Conservation (phyloP, 2,797 vertebrate species). For the Champsocephalus esox region DNA sequence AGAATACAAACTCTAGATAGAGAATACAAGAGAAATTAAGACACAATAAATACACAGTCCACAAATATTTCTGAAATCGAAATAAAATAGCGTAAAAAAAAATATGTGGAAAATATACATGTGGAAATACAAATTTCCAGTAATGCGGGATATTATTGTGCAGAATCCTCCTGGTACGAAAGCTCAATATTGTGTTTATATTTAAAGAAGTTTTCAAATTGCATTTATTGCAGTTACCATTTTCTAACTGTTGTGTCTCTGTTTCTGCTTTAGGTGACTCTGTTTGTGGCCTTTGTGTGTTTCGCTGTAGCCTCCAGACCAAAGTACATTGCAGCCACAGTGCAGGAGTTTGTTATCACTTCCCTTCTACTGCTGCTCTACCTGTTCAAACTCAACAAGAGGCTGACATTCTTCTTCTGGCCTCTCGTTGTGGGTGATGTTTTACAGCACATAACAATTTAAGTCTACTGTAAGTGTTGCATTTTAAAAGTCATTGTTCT, state of each 20-base stretch:
- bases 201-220: neutral
- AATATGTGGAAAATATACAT: too few relatives aligned
- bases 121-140: too few relatives aligned
- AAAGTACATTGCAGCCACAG: slow-evolving; percentile 77
- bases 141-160: too few relatives aligned
- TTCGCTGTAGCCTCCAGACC: slow-evolving; percentile 71
- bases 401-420: slow-evolving; percentile 85
- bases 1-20: neutral
- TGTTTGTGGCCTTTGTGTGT: slow-evolving; percentile 73
- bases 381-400: slow-evolving; percentile 83
- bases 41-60: too few relatives aligned
- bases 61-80: too few relatives aligned
- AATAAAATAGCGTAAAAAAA: too few relatives aligned
- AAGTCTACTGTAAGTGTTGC: neutral
- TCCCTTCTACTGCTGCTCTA: slow-evolving; percentile 84
- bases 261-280: slow-evolving; percentile 71
- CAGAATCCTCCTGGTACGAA: neutral
- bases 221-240: neutral
- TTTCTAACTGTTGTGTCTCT: neutral
- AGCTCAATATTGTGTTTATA: neutral
- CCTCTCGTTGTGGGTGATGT: slow-evolving; percentile 86
- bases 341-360: slow-evolving; percentile 81
- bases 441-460: neutral
- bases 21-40: too few relatives aligned
- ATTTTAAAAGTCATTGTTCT: slow-evolving; percentile 9